Evolutionary conservation across 2,888 invertebrate genomes (phyloP), one percentile per base, ranked within the genome.

Genomic region (Tetheella fluctuosa): DNA sequence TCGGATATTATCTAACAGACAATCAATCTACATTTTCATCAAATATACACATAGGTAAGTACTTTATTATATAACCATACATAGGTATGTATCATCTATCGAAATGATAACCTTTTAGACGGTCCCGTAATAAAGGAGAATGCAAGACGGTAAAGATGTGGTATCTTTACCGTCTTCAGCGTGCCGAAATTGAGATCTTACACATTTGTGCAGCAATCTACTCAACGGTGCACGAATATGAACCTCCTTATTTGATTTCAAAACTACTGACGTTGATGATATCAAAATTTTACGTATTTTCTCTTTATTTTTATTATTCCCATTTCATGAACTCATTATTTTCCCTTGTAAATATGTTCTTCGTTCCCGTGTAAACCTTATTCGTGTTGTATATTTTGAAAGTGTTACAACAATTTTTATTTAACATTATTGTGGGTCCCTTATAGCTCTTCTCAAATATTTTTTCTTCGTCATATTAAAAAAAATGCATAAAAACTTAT

Each of bases 131-230:
- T 48, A 20, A 20, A 10, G 48, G 20, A 20, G 20, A 10, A 48
- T 10, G 48, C 17, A 17, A 17, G 20, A 20, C 48, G 48, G 42
- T 48, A 48, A 48, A 48, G 48, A 20, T 48, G 15, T n/a, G n/a
- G n/a, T n/a, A n/a, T n/a, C n/a, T n/a, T n/a, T n/a, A n/a, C 48
- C 48, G 20, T 15, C 20, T 48, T 48, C 48, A 20, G 48, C 48
- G 17, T 20, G 15, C 17, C n/a, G 48, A 48, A 48, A 48, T 48
- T 48, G 48, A 48, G 20, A 48, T 48, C 48, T 48, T 48, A 17
- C 48, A 48, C 48, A 48, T 48, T 48, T 48, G 48, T 48, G 48
- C 48, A 48, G 48, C 20, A 48, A 48, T 48, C 48, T 48, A 48
- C 48, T 42, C 42, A 17, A 34, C 20, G 20, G 48, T 48, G 20